Evolutionary conservation across 2,797 vertebrate genomes (phyloP).

Genomic region (Zenarchopterus dispar): DNA sequence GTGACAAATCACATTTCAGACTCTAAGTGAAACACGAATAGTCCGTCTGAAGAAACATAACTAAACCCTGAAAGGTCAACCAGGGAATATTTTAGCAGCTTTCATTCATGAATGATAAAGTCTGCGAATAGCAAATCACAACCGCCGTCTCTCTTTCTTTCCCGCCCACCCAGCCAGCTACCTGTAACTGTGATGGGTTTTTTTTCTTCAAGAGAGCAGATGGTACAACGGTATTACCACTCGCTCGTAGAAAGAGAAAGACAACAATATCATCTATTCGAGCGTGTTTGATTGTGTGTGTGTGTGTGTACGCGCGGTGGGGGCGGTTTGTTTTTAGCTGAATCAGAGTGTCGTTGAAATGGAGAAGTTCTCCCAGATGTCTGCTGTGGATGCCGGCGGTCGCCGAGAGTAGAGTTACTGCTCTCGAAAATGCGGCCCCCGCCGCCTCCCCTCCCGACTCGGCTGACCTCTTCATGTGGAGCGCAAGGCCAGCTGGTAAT

Average conservation of each 20-base stretch:
- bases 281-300: constrained; percentile 15
- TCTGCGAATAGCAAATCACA: constrained; percentile 33
- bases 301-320: constrained; percentile 29
- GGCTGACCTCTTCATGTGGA: constrained; percentile 72
- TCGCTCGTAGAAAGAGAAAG: constrained; percentile 50
- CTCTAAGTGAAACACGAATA: constrained; percentile 41
- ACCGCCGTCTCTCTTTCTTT: not conserved
- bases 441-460: constrained; percentile 38
- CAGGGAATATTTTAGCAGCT: constrained; percentile 19
- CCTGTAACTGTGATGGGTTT: constrained; percentile 38
- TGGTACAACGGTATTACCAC: constrained; percentile 44
- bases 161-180: constrained; percentile 17
- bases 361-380: constrained; percentile 79
- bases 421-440: constrained; percentile 39
- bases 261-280: constrained; percentile 50
- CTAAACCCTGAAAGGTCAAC: constrained; percentile 14
- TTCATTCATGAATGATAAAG: constrained; percentile 59
- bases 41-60: constrained; percentile 19
- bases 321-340: constrained; percentile 68
- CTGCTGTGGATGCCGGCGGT: constrained; percentile 50
- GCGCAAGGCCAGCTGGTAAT: constrained; percentile 79
- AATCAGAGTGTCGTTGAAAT: constrained; percentile 74
- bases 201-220: constrained; percentile 31
- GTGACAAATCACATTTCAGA: constrained; percentile 29
- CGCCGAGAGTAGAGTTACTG: constrained; percentile 68